A percentile compares a stretch with the other conserved stretches of the same genome.
These are phyloP conservation scores for Molossus alvarezi DNA, from an alignment of 2,797 vertebrate species.

Conservation along the genomic window DNA sequence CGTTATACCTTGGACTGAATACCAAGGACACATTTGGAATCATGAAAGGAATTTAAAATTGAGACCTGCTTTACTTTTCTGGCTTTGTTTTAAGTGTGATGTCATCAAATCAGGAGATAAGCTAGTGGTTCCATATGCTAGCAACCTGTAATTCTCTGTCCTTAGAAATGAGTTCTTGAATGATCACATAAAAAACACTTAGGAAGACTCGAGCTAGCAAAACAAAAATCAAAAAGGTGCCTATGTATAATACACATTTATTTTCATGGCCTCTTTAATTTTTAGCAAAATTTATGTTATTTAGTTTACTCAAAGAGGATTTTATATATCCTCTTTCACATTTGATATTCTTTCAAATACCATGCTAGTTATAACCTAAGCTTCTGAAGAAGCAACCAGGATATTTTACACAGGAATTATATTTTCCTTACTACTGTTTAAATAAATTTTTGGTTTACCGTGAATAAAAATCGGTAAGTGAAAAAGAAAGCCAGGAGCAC, in stretches of 20 bases:
- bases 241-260: neutral
- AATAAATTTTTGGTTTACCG: slow-evolving; percentile 57
- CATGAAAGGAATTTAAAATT: slow-evolving; percentile 36
- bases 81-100: neutral
- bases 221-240: neutral
- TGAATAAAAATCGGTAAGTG: neutral
- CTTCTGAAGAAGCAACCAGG: slow-evolving; percentile 24
- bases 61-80: neutral
- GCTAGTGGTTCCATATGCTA: neutral
- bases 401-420: neutral
- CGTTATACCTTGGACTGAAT: neutral
- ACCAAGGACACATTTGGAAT: slow-evolving; percentile 10
- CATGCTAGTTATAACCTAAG: neutral
- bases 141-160: neutral
- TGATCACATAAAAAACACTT: neutral
- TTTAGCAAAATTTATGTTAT: neutral
- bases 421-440: slow-evolving; percentile 52
- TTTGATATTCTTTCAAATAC: neutral
- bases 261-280: neutral
- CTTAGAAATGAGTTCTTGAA: neutral
- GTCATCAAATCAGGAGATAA: neutral
- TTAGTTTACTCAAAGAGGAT: neutral
- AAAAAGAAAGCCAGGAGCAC: slow-evolving; percentile 42
- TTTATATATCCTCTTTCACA: neutral
- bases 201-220: neutral